A percentile compares a stretch with the other conserved stretches of the same genome.
Evolutionary conservation across 2,113 vertebrate species (phyloP).

Genomic region (Eulacestoma nigropectus): DNA sequence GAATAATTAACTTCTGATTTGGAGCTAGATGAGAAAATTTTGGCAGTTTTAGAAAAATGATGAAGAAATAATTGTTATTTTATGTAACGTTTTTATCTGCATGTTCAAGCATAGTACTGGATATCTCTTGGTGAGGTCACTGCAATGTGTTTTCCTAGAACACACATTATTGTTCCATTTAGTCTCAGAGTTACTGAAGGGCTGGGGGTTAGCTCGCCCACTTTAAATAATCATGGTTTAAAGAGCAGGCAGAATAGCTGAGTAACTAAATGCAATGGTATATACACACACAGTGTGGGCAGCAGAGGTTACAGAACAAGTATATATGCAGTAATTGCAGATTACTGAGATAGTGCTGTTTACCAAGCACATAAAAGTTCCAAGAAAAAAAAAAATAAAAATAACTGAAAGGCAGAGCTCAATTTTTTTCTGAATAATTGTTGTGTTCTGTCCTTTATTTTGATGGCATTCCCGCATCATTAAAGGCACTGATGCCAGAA

Average conservation of each 20-base stretch:
- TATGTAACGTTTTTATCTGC: neutral
- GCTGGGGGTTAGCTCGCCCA: neutral
- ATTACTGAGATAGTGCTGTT: neutral
- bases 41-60: neutral
- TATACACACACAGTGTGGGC: neutral
- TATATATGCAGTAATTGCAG: neutral
- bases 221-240: conserved; percentile 22
- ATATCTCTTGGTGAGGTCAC: neutral
- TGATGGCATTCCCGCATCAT: neutral
- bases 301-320: conserved; percentile 3
- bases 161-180: neutral
- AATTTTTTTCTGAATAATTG: neutral
- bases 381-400: neutral
- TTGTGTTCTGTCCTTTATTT: neutral
- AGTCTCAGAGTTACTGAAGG: neutral
- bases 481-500: neutral
- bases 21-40: neutral
- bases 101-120: neutral
- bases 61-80: conserved; percentile 13
- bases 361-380: neutral
- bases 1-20: neutral
- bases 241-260: neutral
- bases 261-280: neutral
- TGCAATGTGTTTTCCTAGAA: neutral
- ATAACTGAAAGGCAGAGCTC: neutral